Evolutionary conservation across 2,888 invertebrate species (phyloP).

Genomic region (Osedax fenrisi): DNA sequence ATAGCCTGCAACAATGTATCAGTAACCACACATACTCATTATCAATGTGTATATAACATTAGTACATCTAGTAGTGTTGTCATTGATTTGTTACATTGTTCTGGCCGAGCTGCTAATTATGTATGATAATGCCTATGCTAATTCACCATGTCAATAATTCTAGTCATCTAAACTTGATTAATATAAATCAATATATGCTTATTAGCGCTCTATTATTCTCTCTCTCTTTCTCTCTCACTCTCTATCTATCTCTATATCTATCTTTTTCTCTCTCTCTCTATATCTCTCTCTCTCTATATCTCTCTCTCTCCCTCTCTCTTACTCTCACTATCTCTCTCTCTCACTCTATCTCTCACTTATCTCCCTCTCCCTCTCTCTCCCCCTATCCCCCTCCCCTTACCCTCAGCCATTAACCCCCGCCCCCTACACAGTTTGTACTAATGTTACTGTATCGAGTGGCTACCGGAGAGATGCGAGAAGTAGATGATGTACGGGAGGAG

Average conservation of each 20-base stretch:
- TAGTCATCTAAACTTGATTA: too few species aligned
- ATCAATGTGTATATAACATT: too few species aligned
- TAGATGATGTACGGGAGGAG: slow-evolving; percentile 47
- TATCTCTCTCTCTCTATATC: neutral
- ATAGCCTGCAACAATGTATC: too few species aligned
- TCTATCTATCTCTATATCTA: neutral
- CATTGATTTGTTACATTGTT: too few species aligned
- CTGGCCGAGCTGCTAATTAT: too few species aligned
- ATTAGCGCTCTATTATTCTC: too few species aligned
- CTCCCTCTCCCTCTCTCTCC: neutral
- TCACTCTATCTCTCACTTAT: slow-evolving; percentile 18
- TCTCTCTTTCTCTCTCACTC: neutral
- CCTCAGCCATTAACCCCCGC: slow-evolving; percentile 23
- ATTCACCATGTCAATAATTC: too few species aligned
- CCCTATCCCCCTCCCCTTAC: neutral
- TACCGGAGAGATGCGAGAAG: slow-evolving; percentile 45
- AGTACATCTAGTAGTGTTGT: too few species aligned
- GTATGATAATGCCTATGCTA: too few species aligned
- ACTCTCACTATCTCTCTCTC: neutral
- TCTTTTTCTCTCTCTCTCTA: neutral
- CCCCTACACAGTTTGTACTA: slow-evolving; percentile 42
- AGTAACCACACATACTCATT: too few species aligned
- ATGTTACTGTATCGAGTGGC: slow-evolving; percentile 44
- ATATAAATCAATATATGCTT: too few species aligned
- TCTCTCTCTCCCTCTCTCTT: neutral